Evolutionary conservation across 2,797 vertebrate species (phyloP), one percentile per base, ranked within the genome.

Genomic region (Mastacembelus armatus): DNA sequence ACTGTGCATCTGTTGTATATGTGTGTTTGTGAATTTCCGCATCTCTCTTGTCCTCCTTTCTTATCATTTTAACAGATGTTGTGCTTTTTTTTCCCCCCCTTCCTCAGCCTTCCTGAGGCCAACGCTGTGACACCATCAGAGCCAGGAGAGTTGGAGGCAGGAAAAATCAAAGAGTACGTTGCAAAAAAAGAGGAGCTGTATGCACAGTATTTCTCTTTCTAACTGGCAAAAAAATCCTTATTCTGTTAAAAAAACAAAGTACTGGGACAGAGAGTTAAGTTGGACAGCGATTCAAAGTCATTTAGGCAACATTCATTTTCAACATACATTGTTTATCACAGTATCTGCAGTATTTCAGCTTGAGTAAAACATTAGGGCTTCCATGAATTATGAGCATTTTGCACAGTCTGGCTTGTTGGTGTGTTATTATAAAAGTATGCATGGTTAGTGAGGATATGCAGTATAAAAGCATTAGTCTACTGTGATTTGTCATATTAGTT

Each of bases 141-240:
- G 56, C 52, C 16, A 3, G 38, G 61, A 1, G 33, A 16, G 36
- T 36, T 1, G 26, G 80, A 84, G 21, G 56, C 47, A 7, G 63
- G 38, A 19, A 71, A 73, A 60, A 48, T 75, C 60, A 76, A 72
- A 69, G 71, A 66, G 35, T 6, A 12, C 4, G 5, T 68, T 11
- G 10, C 47, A 27, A 69, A 78, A 63, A 83, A 87, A 72, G 85
- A 86, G 52, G 85, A 88, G 54, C 76, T 82, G 57, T 81, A 84
- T 49, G 71, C 89, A 14, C 88, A 88, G 77, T 90, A 88, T 82
- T 94, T 92, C 87, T 84, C 91, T 76, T 93, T 93, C 88, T 92
- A 87, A 93, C 77, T 5, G 54, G 74, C 81, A 84, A 87, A 88
- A 89, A 48, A 52, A 65, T 7, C 47, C 38, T 30, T 65, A 50